Base-by-base conservation (phyloP, 2,888 invertebrate species). In the Rambutsinella grinnellia region DNA sequence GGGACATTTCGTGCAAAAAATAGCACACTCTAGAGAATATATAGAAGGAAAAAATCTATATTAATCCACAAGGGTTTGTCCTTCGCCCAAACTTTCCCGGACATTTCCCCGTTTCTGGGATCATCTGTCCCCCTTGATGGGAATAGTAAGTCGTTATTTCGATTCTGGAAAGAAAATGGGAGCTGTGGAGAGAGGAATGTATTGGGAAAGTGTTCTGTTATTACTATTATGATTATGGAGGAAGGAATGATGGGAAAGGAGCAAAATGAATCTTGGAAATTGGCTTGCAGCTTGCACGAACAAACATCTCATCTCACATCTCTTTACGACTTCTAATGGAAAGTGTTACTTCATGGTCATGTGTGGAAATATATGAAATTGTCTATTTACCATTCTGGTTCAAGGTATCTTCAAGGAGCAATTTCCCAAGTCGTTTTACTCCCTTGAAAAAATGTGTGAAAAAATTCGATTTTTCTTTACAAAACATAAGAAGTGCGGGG, bases 231-330 rank as follows among this genome's bases (percentile, higher is more conserved):
- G 6, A 17, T 21, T 21, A 53, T 53, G 53, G 8, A 21, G 15
- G 54, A 54, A 5, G 23, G 21, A 54, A 54, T 5, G 13, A 49
- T 44, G 46, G 54, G 17, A 57, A 8, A 6, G 27, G 24, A n/a
- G 57, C 13, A 21, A 13, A 23, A 10, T 3, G 21, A 54, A 54
- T 61, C 46, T 44, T 23, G 53, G 53, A 13, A 57, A 60, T 61
- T 61, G 69, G 53, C n/a, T 68, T 26, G 61, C 13, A 13, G 21
- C 21, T 61, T 69, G 69, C 69, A 60, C 61, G 61, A 57, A 60
- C 68, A 68, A 58, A 60, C 53, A 36, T 36, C 60, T 69, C 53
- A 68, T 69, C 69, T n/a, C 51, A 26, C 23, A 60, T 53, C 61
- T 49, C 46, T 62, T 36, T 36, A 36, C 36, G 36, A 13, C 36